Conservation (phyloP, 2,113 vertebrate species). For the Aptenodytes patagonicus region DNA sequence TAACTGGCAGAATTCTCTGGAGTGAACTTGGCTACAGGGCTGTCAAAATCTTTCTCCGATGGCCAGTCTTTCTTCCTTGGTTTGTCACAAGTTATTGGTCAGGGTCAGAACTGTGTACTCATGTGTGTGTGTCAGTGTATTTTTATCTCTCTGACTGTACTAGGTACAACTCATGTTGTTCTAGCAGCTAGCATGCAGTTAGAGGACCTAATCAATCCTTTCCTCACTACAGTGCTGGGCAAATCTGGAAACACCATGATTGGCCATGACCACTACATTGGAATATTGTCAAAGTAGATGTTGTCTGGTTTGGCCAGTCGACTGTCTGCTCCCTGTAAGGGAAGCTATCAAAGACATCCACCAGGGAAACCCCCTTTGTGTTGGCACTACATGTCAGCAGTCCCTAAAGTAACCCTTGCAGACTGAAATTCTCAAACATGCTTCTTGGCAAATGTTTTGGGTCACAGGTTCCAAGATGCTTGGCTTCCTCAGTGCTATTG, state of each 20-base stretch:
- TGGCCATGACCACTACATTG: rapidly evolving
- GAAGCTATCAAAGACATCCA: background rate
- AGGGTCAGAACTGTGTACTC: background rate
- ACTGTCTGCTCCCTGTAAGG: background rate
- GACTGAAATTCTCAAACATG: background rate
- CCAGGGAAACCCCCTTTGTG: background rate
- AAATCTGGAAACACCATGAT: background rate
- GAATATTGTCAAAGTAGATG: background rate
- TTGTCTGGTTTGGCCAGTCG: rapidly evolving
- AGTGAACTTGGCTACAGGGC: background rate
- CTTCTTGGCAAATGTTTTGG: background rate
- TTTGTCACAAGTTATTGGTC: background rate
- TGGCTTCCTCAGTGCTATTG: background rate
- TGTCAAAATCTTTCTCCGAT: background rate
- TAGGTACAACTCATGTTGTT: background rate
- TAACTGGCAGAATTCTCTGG: background rate
- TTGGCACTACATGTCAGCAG: background rate
- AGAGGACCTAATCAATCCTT: background rate
- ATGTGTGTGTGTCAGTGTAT: background rate
- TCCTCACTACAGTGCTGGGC: background rate
- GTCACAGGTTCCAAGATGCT: background rate
- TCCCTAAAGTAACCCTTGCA: background rate
- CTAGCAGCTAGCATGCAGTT: background rate
- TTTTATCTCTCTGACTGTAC: background rate
- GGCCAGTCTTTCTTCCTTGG: background rate